A percentile compares a stretch with the other conserved stretches of the same genome.
phyloP scores from a whole-genome alignment of 2,888 invertebrate genomes.

The Athripsodes cinereus region DNA sequence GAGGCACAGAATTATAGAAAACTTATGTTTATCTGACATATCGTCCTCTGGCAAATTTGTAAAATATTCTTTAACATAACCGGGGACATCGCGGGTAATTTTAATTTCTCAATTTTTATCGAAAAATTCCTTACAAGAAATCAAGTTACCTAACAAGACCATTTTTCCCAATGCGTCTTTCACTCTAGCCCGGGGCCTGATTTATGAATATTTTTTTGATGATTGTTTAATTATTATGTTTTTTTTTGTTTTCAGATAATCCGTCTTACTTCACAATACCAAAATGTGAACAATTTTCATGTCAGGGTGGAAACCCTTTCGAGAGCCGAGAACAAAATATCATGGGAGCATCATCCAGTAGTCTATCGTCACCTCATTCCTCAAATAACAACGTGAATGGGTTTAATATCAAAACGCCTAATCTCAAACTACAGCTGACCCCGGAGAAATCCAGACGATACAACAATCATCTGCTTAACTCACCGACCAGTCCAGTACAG shows the following conservation, averaged over 20 bases:
- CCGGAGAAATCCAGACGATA: slow-evolving; percentile 4
- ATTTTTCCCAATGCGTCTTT: no score
- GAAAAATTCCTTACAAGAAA: no score
- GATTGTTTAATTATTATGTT: background rate
- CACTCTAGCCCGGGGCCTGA: no score
- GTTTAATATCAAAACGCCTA: slow-evolving; percentile 4
- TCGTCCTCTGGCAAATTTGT: no score
- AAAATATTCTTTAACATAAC: no score
- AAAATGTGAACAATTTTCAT: slow-evolving; percentile 36
- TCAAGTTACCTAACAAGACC: no score
- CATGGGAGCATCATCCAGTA: slow-evolving; percentile 6
- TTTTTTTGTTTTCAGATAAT: slow-evolving; percentile 55
- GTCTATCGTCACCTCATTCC: slow-evolving; percentile 9
- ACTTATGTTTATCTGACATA: no score
- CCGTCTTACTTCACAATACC: slow-evolving; percentile 70
- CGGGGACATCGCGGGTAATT: no score
- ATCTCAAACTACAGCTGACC: background rate
- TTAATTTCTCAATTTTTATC: no score
- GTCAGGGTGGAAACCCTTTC: slow-evolving; percentile 32
- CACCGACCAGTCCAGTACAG: slow-evolving; percentile 3
- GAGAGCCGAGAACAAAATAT: background rate
- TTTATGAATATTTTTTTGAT: no score
- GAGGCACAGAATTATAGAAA: no score
- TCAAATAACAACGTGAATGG: background rate
- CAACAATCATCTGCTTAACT: background rate